A percentile compares a stretch with the other conserved stretches of the same genome.
Conservation (phyloP, 2,797 vertebrate genomes). For the Typhlichthys subterraneus region DNA sequence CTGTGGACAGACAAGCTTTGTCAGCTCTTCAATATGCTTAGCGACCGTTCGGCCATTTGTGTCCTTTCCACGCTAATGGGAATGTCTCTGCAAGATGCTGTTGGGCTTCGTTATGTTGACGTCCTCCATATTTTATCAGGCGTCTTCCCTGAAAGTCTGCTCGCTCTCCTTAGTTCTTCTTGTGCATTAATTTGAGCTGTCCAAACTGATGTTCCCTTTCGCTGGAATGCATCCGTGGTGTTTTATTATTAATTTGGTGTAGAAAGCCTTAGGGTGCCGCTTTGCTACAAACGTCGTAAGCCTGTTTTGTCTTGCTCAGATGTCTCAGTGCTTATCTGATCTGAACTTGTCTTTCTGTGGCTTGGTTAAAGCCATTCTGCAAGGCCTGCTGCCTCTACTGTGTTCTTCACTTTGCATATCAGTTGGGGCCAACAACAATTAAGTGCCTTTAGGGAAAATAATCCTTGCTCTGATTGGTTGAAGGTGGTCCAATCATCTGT, state of each 20-base stretch:
- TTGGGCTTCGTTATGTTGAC: background rate
- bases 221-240: too few relatives aligned
- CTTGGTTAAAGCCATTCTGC: too few relatives aligned
- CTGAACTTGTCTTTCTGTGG: conserved; percentile 2
- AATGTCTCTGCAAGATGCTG: background rate
- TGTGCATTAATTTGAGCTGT: too few relatives aligned
- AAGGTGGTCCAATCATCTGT: too few relatives aligned
- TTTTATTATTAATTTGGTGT: background rate
- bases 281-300: conserved; percentile 6
- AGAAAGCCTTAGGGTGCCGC: conserved; percentile 5
- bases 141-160: background rate
- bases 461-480: too few relatives aligned
- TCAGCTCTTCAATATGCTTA: background rate
- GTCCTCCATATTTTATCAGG: background rate
- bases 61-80: conserved; percentile 2
- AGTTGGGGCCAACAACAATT: too few relatives aligned
- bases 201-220: too few relatives aligned
- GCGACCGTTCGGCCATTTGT: background rate
- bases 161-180: background rate
- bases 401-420: too few relatives aligned
- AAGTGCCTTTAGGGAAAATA: too few relatives aligned
- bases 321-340: conserved; percentile 7
- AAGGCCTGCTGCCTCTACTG: too few relatives aligned
- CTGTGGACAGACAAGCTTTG: conserved; percentile 8
- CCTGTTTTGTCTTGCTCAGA: background rate